Percentiles rank a stretch among this genome's conserved stretches.
Evolutionary conservation across 2,888 invertebrate genomes (phyloP).

Genomic region (Erebia aethiops): DNA sequence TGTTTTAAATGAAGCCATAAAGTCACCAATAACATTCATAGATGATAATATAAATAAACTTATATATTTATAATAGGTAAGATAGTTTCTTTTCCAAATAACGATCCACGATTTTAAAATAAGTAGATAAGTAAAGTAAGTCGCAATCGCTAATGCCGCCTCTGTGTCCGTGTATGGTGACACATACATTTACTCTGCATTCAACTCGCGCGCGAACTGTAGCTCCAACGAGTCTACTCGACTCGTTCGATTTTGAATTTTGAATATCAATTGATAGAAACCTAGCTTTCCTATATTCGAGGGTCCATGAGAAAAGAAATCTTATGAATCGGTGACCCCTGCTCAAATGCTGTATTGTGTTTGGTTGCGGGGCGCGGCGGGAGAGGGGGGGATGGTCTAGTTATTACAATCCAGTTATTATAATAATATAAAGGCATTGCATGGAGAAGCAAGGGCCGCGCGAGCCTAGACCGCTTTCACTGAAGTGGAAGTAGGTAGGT

Average conservation of each 20-base stretch:
- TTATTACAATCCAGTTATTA: constrained; percentile 52
- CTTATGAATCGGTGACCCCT: constrained; percentile 29
- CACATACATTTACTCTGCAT: too few species aligned
- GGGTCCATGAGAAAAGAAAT: constrained; percentile 22
- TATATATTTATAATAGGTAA: too few species aligned
- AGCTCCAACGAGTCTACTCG: too few species aligned
- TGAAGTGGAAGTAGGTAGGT: constrained; percentile 36
- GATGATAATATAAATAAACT: too few species aligned
- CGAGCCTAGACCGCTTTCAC: constrained; percentile 46
- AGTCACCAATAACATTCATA: not conserved
- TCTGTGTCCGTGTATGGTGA: too few species aligned
- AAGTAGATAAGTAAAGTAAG: too few species aligned
- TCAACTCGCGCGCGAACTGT: too few species aligned
- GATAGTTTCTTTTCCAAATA: too few species aligned
- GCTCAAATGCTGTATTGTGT: constrained; percentile 23
- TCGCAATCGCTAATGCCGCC: too few species aligned
- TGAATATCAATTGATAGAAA: constrained; percentile 13
- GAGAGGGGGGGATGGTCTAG: constrained; percentile 46
- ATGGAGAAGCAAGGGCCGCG: constrained; percentile 32
- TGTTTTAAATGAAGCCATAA: constrained; percentile 13
- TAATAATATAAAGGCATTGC: constrained; percentile 37
- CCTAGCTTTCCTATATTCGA: constrained; percentile 21
- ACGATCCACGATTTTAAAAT: too few species aligned
- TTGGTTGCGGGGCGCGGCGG: constrained; percentile 23
- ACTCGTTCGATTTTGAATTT: not conserved